phyloP scores from a whole-genome alignment of 2,797 vertebrate species.

The Sus cebifrons region DNA sequence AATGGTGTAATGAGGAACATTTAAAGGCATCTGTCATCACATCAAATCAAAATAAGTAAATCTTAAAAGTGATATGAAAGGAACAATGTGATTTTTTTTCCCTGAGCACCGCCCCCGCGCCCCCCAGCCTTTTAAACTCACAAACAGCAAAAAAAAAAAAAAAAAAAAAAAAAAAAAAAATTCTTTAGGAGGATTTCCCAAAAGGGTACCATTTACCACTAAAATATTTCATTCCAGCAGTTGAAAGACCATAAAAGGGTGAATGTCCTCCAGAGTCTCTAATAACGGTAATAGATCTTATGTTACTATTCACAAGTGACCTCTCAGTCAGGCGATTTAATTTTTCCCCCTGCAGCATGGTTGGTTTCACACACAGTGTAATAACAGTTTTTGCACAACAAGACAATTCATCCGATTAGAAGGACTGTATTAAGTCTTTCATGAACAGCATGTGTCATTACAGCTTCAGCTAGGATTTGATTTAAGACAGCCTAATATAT shows the following conservation, averaged over 20 bases:
- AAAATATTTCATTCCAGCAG: constrained; percentile 87
- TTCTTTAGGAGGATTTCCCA: constrained; percentile 84
- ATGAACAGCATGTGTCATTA: constrained; percentile 78
- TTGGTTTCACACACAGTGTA: constrained; percentile 85
- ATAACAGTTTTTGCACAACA: constrained; percentile 87
- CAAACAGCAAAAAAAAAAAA: constrained; percentile 73
- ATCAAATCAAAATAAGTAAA: constrained; percentile 72
- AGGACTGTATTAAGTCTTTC: constrained; percentile 79
- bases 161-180: constrained; percentile 71
- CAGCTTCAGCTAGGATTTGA: constrained; percentile 72
- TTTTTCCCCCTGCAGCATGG: constrained; percentile 84
- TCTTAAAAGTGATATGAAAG: constrained; percentile 63
- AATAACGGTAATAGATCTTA: constrained; percentile 89
- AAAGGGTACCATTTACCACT: constrained; percentile 84
- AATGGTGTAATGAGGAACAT: constrained; percentile 30
- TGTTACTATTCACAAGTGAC: constrained; percentile 88
- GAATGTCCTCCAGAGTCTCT: constrained; percentile 85
- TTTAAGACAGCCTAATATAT: constrained; percentile 78
- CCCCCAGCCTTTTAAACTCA: neutral
- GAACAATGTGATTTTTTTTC: neutral
- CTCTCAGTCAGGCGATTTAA: constrained; percentile 87
- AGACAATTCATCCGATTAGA: constrained; percentile 87
- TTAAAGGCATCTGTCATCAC: constrained; percentile 41
- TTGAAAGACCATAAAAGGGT: constrained; percentile 87
- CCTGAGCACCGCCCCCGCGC: neutral